Evolutionary conservation across 2,888 invertebrate genomes (phyloP), one percentile per base, ranked within the genome.

Genomic region (Strigamia transsilvanica): DNA sequence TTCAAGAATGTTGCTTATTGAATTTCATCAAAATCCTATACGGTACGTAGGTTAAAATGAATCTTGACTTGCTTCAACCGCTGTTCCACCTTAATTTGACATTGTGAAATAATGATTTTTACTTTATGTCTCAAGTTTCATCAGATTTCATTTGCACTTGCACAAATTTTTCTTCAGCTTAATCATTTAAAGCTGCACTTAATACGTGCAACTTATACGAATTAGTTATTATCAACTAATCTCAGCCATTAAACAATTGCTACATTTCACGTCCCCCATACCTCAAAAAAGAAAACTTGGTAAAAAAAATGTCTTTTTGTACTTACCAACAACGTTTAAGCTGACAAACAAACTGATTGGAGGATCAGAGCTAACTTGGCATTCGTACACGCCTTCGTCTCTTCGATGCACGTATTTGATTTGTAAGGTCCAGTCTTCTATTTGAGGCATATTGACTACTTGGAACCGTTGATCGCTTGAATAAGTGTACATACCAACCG

Each of bases 381-480:
- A 85, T 61, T 85, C 85, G 79, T 85, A 85, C 10, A 84, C 61
- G 56, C 86, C 86, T 46, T 93, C 94, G 87, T 96, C 96, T 85
- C 94, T 91, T 86, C 92, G 91, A 88, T 95, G 95, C 82, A 95
- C 95, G 89, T 93, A 95, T 88, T 94, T 93, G 87, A 96, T 94
- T 91, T 96, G 95, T 84, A 96, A 89, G 84, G 95, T 94, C 96
- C 96, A 96, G 89, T 96, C 96, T 13, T 85, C 85, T 0, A 84
- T 79, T 27, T 84, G 81, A 56, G 84, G 84, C 41, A 84, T 90
- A 88, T 96, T 95, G 85, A 94, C 93, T 79, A 95, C 94, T 87
- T 94, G 93, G 89, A 95, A 96, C 86, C 96, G 91, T 87, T 94
- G 94, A 87, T 96, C 96, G 85, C 94, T 95, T 86, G 94, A 94